A percentile compares a stretch with the other conserved stretches of the same genome.
phyloP scores from a whole-genome alignment of 2,888 invertebrate genomes.

The Dasypolia templi region DNA sequence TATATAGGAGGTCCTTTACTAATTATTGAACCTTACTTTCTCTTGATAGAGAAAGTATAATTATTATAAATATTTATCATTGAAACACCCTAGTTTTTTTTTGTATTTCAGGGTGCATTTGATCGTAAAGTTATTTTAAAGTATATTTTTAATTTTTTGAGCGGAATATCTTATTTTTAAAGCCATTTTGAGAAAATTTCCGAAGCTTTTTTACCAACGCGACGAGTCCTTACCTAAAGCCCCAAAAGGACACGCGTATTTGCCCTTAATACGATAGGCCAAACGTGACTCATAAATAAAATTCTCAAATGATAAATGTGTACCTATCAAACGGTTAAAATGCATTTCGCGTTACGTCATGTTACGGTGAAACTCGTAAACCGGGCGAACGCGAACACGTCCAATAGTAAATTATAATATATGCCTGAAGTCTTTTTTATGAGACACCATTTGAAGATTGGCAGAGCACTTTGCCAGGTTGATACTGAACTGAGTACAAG shows the following conservation, averaged over 20 bases:
- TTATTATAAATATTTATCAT: no score
- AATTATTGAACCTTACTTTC: no score
- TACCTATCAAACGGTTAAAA: slow-evolving; percentile 59
- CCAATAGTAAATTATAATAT: slow-evolving; percentile 74
- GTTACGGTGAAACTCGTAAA: slow-evolving; percentile 67
- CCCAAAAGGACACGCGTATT: not conserved
- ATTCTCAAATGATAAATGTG: slow-evolving; percentile 49
- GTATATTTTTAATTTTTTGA: no score
- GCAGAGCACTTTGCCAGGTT: slow-evolving; percentile 14
- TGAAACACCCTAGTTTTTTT: no score
- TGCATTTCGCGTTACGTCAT: slow-evolving; percentile 61
- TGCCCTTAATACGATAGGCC: slow-evolving; percentile 3
- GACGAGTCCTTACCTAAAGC: not conserved
- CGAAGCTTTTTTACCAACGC: not conserved
- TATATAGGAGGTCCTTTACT: no score
- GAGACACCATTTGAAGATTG: slow-evolving; percentile 54
- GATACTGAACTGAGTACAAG: not conserved
- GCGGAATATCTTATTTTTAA: no score
- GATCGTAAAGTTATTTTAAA: no score
- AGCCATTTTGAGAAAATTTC: no score
- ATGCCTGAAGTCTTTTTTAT: slow-evolving; percentile 69
- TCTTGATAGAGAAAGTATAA: no score
- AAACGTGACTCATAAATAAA: slow-evolving; percentile 53
- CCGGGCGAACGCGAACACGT: slow-evolving; percentile 52
- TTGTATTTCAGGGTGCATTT: no score